A percentile compares a stretch with the other conserved stretches of the same genome.
Evolutionary conservation across 2,888 invertebrate genomes (phyloP).

Genomic region (Meloe dianella): DNA sequence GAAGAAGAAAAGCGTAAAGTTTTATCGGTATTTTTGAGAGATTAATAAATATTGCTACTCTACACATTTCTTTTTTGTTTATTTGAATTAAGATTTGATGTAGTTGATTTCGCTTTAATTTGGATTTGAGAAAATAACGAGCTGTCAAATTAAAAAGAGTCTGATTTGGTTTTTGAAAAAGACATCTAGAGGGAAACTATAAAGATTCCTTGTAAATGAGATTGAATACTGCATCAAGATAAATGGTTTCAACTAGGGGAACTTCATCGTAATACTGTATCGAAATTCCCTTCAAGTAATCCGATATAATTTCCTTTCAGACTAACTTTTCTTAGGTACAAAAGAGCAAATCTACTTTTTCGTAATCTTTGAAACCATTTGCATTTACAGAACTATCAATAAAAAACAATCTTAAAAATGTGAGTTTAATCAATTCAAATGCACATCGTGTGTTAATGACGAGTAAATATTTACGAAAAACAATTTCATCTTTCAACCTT

Average conservation of each 20-base stretch:
- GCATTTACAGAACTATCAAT: not conserved
- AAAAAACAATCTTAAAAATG: not conserved
- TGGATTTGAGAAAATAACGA: not conserved
- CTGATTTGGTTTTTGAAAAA: not conserved
- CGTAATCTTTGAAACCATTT: not conserved
- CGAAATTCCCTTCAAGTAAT: slow-evolving; percentile 4
- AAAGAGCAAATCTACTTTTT: not conserved
- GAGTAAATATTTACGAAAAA: no score
- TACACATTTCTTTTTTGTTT: no score
- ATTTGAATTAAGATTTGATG: not conserved
- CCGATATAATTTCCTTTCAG: not conserved
- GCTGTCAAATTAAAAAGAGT: not conserved
- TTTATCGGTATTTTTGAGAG: not conserved
- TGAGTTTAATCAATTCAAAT: not conserved
- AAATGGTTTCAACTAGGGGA: slow-evolving; percentile 5
- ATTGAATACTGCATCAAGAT: slow-evolving; percentile 10
- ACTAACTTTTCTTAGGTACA: not conserved
- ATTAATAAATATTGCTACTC: no score
- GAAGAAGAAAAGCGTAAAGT: not conserved
- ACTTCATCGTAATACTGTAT: slow-evolving; percentile 7
- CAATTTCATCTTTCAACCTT: no score
- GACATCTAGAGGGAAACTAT: not conserved
- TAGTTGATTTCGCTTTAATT: not conserved
- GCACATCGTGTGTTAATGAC: no score
- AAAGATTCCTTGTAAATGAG: slow-evolving; percentile 1